Evolutionary conservation across 2,888 invertebrate species (phyloP).

Genomic region (Trissoscelio sp.): DNA sequence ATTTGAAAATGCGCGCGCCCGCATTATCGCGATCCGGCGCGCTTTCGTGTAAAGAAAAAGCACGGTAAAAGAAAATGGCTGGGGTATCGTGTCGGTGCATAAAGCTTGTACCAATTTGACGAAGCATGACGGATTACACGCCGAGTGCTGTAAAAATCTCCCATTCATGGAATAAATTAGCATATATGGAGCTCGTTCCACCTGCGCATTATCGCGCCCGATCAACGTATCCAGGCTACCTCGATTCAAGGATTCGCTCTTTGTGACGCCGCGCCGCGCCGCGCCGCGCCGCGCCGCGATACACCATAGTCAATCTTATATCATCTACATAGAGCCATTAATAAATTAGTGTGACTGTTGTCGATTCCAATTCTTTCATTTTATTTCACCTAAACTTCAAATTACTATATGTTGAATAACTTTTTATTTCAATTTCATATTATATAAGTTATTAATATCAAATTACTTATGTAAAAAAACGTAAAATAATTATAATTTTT

Average conservation of each 20-base stretch:
- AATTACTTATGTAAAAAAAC: too few species aligned
- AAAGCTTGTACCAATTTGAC: conserved; percentile 66
- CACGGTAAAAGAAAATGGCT: conserved; percentile 34
- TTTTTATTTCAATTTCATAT: too few species aligned
- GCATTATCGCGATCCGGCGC: conserved; percentile 58
- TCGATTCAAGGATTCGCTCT: conserved; percentile 53
- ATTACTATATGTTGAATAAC: too few species aligned
- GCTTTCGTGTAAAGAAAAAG: conserved; percentile 40
- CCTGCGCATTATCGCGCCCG: conserved; percentile 59
- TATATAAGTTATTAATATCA: too few species aligned
- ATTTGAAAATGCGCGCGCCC: conserved; percentile 58
- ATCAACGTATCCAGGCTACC: conserved; percentile 50
- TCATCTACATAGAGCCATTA: too few species aligned
- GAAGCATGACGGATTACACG: conserved; percentile 79
- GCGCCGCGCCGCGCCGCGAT: too few species aligned
- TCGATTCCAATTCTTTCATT: too few species aligned
- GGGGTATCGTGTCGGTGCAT: conserved; percentile 52
- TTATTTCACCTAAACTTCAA: too few species aligned
- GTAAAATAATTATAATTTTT: too few species aligned
- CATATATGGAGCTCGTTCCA: conserved; percentile 70
- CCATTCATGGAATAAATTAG: conserved; percentile 77
- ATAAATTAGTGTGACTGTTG: too few species aligned
- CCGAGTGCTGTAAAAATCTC: conserved; percentile 73
- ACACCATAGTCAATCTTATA: too few species aligned
- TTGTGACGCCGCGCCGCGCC: conserved; percentile 15